A percentile compares a stretch with the other conserved stretches of the same genome.
phyloP scores from a whole-genome alignment of 2,888 invertebrate genomes.

The Tetheella fluctuosa region DNA sequence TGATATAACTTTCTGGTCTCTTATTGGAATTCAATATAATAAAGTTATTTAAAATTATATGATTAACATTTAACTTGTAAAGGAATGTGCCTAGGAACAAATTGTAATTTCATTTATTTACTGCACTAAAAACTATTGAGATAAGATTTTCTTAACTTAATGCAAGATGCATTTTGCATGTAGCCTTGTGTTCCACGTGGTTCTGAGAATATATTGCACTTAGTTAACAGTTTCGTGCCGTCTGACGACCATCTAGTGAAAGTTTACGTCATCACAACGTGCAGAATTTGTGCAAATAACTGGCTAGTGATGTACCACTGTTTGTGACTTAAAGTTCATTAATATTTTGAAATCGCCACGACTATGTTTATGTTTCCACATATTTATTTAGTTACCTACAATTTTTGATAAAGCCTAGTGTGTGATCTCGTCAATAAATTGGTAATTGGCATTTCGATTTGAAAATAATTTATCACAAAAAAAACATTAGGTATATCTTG shows the following conservation, averaged over 20 bases:
- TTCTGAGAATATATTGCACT: neutral
- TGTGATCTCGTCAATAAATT: too few species aligned
- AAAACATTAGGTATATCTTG: too few species aligned
- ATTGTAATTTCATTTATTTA: too few species aligned
- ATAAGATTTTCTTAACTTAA: too few species aligned
- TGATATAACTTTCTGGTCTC: neutral
- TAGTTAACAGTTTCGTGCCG: constrained; percentile 32
- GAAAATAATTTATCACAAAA: too few species aligned
- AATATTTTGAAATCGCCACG: neutral
- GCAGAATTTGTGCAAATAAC: constrained; percentile 52
- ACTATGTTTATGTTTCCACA: too few species aligned
- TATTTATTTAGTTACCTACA: too few species aligned
- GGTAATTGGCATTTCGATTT: too few species aligned
- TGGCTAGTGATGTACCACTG: neutral
- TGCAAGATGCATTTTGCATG: too few species aligned
- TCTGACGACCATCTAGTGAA: constrained; percentile 44
- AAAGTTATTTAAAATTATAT: neutral
- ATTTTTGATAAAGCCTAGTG: too few species aligned
- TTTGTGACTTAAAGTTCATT: neutral
- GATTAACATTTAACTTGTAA: neutral
- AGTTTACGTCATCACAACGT: constrained; percentile 60
- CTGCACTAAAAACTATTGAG: too few species aligned
- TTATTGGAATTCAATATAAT: too few species aligned
- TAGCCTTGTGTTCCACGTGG: neutral
- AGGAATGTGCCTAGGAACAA: neutral